A percentile compares a stretch with the other conserved stretches of the same genome.
These are phyloP conservation scores for Ceratotherium simum DNA, from an alignment of 2,113 vertebrate species.

Conservation along the genomic window DNA sequence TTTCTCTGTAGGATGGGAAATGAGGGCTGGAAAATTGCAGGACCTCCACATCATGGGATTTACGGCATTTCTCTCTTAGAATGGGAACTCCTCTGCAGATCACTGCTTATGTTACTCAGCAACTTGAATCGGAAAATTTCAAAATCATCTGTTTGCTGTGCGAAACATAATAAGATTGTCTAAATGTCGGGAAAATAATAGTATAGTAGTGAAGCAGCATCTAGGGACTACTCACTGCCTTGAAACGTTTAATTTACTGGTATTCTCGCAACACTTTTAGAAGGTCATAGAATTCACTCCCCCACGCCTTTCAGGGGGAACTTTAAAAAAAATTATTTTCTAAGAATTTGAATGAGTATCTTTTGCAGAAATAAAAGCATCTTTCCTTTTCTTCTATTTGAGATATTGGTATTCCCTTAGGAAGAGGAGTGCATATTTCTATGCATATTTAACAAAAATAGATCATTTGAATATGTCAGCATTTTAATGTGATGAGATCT, in stretches of 20 bases:
- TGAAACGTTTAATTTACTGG: accelerated
- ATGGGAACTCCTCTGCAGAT: background rate
- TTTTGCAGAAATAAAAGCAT: conserved; percentile 50
- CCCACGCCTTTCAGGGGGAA: background rate
- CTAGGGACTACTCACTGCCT: accelerated
- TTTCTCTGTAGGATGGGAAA: background rate
- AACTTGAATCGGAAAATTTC: background rate
- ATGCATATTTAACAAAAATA: conserved; percentile 56
- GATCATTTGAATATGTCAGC: conserved; percentile 65
- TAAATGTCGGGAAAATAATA: background rate
- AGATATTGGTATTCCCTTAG: background rate
- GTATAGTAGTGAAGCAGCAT: accelerated
- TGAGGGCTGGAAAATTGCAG: background rate
- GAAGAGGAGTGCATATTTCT: background rate
- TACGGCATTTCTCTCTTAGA: background rate
- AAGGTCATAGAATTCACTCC: background rate
- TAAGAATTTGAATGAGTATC: conserved; percentile 7
- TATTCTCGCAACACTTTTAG: background rate
- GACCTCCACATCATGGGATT: background rate
- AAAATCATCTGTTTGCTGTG: background rate
- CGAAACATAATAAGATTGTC: too few relatives aligned
- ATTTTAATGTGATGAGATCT: conserved; percentile 66
- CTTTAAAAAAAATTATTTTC: background rate
- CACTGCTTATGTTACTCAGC: background rate
- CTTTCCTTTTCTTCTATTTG: conserved; percentile 49